Evolutionary conservation across 2,888 invertebrate species (phyloP).

Genomic region (Drosophila nr. fundita): DNA sequence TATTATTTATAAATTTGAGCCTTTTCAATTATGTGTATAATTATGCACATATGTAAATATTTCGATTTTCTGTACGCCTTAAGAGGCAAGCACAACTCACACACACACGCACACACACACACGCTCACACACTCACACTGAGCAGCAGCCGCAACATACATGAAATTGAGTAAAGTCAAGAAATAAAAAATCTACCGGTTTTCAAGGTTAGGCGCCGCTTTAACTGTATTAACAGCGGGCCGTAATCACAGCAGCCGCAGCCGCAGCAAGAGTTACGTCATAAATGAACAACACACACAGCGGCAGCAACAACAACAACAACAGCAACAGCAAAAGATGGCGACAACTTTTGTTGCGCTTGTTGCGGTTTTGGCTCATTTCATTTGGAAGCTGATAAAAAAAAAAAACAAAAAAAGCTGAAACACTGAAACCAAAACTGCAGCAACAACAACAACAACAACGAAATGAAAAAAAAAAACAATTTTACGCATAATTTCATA

Average conservation of each 20-base stretch:
- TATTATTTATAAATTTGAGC: conserved; percentile 1
- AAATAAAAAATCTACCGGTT: conserved; percentile 73
- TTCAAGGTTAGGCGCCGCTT: conserved; percentile 77
- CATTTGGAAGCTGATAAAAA: conserved; percentile 55
- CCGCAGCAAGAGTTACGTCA: conserved; percentile 78
- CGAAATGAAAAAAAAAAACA: conserved; percentile 47
- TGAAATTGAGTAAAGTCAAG: conserved; percentile 62
- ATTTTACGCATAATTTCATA: conserved; percentile 80
- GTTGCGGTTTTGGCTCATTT: conserved; percentile 79
- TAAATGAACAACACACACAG: conserved; percentile 62
- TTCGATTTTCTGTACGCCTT: conserved; percentile 35
- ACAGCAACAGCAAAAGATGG: conserved; percentile 44
- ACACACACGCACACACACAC: conserved; percentile 48
- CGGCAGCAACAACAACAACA: conserved; percentile 30
- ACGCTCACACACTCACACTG: conserved; percentile 31
- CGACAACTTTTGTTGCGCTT: conserved; percentile 61
- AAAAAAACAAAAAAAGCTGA: conserved; percentile 5
- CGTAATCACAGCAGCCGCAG: conserved; percentile 73
- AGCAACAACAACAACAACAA: conserved; percentile 51
- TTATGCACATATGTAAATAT: conserved; percentile 33
- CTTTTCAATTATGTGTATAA: conserved; percentile 1
- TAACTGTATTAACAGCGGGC: conserved; percentile 78
- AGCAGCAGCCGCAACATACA: conserved; percentile 36
- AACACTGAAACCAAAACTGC: conserved; percentile 54
- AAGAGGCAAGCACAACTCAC: conserved; percentile 48